Evolutionary conservation across 2,797 vertebrate species (phyloP), one percentile per base, ranked within the genome.

Genomic region (Epinephelus awoara): DNA sequence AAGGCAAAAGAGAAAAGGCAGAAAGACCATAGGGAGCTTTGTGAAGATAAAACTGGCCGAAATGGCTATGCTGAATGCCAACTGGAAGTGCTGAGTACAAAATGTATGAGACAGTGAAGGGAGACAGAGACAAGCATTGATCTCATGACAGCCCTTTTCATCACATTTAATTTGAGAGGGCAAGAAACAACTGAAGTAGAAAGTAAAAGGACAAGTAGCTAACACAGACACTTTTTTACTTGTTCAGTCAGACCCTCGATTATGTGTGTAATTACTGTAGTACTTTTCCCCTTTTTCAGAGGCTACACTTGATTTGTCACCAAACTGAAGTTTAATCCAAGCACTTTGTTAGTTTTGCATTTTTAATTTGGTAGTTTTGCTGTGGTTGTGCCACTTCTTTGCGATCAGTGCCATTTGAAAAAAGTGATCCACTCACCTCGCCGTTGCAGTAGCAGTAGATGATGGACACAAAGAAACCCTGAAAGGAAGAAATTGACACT

Each of bases 401-500:
- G 2, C 11, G 19, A 58, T 27, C 0, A 29, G 15, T 62, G 2
- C 15, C 10, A 23, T 57, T 68, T 52, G 7, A 15, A 49, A 34
- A 50, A 54, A 65, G 23, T 0, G 0, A 47, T 58, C 1, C 2
- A 92, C 96, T 95, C 88, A 98, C 97, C 96, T 98, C 97, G 70
- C 96, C 97, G 4, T 98, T 98, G 92, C 97, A 97, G 92, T 95
- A 98, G 85, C 97, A 98, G 75, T 98, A 98, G 79, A 98, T 96
- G 69, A 98, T 95, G 55, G 97, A 97, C 80, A 98, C 97, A 84
- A 98, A 98, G 89, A 98, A 97, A 18, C 97, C 97, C 97, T 98
- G 90, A 84, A 85, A 77, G 73, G 34, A 86, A 65, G 25, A 91
- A 55, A 82, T 46, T 3, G 59, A 77, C 2, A 51, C 0, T 46